phyloP scores from a whole-genome alignment of 2,888 invertebrate genomes.

The Caenorhabditis macrosperma region DNA sequence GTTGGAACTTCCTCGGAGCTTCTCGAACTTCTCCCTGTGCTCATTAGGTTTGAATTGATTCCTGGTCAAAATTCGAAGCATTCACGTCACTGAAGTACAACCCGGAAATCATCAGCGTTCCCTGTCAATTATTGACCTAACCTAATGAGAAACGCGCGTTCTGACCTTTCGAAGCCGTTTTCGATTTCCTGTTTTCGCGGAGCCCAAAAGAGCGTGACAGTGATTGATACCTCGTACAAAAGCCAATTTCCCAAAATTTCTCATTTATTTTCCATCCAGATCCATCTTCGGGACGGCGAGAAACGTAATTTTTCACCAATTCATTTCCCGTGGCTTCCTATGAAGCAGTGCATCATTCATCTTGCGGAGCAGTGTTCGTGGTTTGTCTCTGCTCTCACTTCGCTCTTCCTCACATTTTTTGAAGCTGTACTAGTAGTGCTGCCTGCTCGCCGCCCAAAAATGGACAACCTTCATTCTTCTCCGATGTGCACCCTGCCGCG shows the following conservation, averaged over 20 bases:
- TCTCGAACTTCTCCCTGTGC: too few relatives aligned
- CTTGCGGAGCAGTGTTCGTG: not conserved
- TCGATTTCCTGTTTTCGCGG: conserved; percentile 31
- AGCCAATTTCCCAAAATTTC: conserved; percentile 7
- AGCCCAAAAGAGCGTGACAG: conserved; percentile 1
- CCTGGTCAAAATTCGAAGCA: too few relatives aligned
- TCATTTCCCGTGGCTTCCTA: conserved; percentile 3
- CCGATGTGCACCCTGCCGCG: not conserved
- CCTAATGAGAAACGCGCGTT: not conserved
- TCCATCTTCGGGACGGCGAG: not conserved
- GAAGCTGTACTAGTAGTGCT: not conserved
- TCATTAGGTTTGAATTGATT: too few relatives aligned
- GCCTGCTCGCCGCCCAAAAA: not conserved
- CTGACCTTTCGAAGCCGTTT: not conserved
- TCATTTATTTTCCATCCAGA: not conserved
- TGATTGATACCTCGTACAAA: conserved; percentile 31
- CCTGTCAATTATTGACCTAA: not conserved
- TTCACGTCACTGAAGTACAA: too few relatives aligned
- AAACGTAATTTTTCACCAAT: conserved; percentile 28
- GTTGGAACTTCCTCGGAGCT: too few relatives aligned
- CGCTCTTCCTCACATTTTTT: not conserved
- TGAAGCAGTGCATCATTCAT: conserved; percentile 25
- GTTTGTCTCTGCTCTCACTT: not conserved
- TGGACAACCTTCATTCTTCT: not conserved
- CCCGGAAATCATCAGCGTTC: not conserved